Base-by-base conservation (phyloP, 2,113 vertebrate species). In the Rhinoderma darwinii region DNA sequence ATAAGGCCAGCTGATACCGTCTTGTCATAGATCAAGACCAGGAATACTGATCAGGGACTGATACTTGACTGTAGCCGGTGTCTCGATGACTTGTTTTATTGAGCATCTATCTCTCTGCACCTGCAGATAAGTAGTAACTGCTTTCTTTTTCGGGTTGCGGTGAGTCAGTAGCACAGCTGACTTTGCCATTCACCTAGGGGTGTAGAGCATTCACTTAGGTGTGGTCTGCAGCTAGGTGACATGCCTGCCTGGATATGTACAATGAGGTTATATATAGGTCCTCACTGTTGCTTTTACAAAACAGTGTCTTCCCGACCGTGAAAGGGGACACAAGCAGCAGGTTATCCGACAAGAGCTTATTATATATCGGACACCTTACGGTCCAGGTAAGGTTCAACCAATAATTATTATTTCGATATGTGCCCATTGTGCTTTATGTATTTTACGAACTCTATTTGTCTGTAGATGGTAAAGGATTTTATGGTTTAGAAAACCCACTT, bases 131-230 rank as follows among this genome's bases (percentile, higher is more conserved):
- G 37, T 37, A 6, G 11, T 17, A 5, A 1, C 54, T 35, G 15
- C n/a, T 59, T 30, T 72, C 61, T 59, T 39, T 84, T 72, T 61
- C 44, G 27, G 84, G 30, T 59, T 79, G 5, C 30, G 0, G 35
- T 87, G 86, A 87, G 78, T 87, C 79, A 87, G n/a, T 51, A 87
- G 17, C 32, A n/a, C 37, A 82, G 66, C 43, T 82, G 68, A 82
- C 82, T 82, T 43, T 75, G 14, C 50, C n/a, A 73, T 82, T 73
- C 41, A 87, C 79, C 78, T 63, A 32, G 72, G 78, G 85, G 85
- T 87, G 85, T 74, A 74, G 22, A 20, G 47, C 77, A 43, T 82
- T 37, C 50, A 43, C 50, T 37, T 35, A 61, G 72, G 86, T 81
- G 80, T 73, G 80, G 86, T 81, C 63, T 47, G 47, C 66, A 10